Conservation (phyloP, 2,113 vertebrate species). For the Hippolais icterina region DNA sequence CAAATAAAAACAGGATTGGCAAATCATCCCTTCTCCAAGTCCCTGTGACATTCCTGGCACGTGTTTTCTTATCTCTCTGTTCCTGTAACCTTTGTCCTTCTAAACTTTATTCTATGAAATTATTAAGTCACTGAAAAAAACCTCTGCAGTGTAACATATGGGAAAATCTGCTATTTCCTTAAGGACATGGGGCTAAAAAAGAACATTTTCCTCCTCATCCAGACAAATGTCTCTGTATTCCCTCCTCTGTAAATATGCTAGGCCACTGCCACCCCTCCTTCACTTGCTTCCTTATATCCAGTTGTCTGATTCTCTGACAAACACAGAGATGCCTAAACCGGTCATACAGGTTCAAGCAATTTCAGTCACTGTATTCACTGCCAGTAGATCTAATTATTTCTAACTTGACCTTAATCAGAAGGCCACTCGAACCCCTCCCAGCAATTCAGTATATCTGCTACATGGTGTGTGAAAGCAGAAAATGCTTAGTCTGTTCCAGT, state of each 20-base stretch:
- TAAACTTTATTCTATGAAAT: neutral
- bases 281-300: slow-evolving; percentile 24
- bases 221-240: neutral
- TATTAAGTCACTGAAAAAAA: neutral
- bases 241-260: neutral
- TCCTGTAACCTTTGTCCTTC: neutral
- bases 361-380: neutral
- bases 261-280: neutral
- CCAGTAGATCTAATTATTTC: neutral
- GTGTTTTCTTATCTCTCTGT: neutral
- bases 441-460: neutral
- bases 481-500: neutral
- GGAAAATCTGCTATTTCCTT: neutral
- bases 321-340: slow-evolving; percentile 8
- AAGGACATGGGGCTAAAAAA: neutral
- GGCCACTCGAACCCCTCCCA: neutral
- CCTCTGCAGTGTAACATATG: rapidly evolving
- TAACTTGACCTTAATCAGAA: neutral
- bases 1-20: neutral
- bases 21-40: neutral
- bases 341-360: slow-evolving; percentile 19
- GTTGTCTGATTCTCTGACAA: neutral
- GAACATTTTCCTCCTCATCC: neutral
- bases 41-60: neutral
- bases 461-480: neutral